A percentile compares a stretch with the other conserved stretches of the same genome.
phyloP scores from a whole-genome alignment of 1,140 invertebrate genomes.

The Drosophila pseudoananassae region DNA sequence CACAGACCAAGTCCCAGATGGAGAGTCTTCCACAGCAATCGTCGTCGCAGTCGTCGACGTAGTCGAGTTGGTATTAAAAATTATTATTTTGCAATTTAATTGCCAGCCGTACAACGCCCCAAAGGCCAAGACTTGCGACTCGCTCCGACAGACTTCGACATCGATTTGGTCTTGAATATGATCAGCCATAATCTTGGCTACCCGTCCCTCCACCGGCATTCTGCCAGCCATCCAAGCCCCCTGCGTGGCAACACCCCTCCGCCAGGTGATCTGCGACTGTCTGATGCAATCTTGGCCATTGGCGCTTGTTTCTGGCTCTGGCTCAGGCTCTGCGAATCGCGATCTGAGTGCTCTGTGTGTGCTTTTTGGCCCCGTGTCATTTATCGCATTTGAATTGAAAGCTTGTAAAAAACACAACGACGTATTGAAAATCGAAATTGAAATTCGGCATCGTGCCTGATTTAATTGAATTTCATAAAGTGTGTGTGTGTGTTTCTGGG shows the following conservation, averaged over 20 bases:
- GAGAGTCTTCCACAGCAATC: conserved; percentile 33
- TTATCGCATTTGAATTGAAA: conserved; percentile 79
- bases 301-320: conserved; percentile 38
- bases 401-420: conserved; percentile 69
- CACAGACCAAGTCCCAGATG: conserved; percentile 37
- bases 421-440: conserved; percentile 67
- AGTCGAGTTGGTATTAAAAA: conserved; percentile 67
- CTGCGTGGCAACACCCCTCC: neutral
- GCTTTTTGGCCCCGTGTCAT: conserved; percentile 55
- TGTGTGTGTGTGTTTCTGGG: neutral
- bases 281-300: conserved; percentile 72
- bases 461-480: conserved; percentile 54
- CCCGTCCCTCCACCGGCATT: neutral
- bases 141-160: conserved; percentile 55
- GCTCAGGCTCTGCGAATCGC: conserved; percentile 30
- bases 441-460: conserved; percentile 57
- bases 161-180: conserved; percentile 77
- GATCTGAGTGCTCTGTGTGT: conserved; percentile 40
- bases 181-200: conserved; percentile 33
- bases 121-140: conserved; percentile 59
- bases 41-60: conserved; percentile 19
- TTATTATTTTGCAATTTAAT: conserved; percentile 81
- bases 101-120: conserved; percentile 55
- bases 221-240: neutral
- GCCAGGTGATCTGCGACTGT: conserved; percentile 14